A percentile compares a stretch with the other conserved stretches of the same genome.
Conservation (phyloP, 2,888 invertebrate species). For the Amiota mariae region DNA sequence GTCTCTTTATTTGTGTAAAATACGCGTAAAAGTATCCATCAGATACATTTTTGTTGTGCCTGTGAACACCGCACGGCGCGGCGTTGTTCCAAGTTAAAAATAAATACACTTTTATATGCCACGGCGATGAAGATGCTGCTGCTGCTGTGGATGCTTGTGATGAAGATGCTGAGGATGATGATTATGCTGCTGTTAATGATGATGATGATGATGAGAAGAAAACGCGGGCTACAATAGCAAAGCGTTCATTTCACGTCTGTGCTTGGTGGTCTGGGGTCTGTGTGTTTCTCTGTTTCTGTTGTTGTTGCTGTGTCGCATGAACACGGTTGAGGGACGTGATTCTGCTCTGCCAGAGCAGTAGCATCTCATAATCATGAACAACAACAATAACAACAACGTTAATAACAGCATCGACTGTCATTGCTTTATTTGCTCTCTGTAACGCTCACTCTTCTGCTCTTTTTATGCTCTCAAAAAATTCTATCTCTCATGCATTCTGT, state of each 20-base stretch:
- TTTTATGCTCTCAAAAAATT: not conserved
- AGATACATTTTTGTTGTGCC: constrained; percentile 35
- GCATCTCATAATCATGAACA: not conserved
- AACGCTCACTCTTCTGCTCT: not conserved
- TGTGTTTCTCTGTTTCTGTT: too few relatives aligned
- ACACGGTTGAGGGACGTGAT: constrained; percentile 10
- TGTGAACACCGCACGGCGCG: not conserved
- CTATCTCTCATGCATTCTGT: not conserved
- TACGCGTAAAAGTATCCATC: constrained; percentile 7
- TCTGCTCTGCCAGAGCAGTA: constrained; percentile 9
- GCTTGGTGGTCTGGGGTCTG: too few relatives aligned
- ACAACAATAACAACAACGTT: not conserved
- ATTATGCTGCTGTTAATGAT: not conserved
- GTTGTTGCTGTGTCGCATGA: too few relatives aligned
- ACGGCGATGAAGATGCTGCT: constrained; percentile 37
- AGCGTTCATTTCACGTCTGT: too few relatives aligned
- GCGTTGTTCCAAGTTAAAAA: constrained; percentile 53
- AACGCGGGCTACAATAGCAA: constrained; percentile 26
- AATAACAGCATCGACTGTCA: not conserved
- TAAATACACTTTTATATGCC: constrained; percentile 60
- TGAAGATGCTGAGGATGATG: not conserved
- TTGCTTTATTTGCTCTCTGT: not conserved
- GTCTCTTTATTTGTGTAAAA: not conserved
- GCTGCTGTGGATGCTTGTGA: not conserved
- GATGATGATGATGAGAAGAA: not conserved